Evolutionary conservation across 2,113 vertebrate species (phyloP).

Genomic region (Crotophaga sulcirostris): DNA sequence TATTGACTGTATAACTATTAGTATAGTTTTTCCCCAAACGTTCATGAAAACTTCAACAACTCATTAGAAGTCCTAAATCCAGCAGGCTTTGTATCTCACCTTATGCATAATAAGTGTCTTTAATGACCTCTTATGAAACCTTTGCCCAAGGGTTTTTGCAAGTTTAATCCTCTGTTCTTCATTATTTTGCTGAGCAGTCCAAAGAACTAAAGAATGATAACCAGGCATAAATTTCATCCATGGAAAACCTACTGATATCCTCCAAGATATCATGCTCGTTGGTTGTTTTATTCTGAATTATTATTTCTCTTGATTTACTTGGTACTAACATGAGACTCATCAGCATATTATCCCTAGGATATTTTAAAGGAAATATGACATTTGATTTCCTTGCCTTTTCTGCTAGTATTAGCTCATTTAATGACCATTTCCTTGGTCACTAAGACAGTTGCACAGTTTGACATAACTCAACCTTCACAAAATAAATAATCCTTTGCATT

Average conservation of each 20-base stretch:
- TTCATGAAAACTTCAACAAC: background rate
- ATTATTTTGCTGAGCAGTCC: background rate
- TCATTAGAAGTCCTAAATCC: background rate
- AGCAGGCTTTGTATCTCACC: background rate
- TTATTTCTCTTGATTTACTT: background rate
- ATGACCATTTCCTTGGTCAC: constrained; percentile 39
- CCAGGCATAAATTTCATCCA: background rate
- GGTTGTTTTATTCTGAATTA: background rate
- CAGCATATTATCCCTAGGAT: background rate
- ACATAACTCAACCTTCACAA: constrained; percentile 7
- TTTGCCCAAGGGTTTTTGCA: background rate
- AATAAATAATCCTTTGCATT: constrained; percentile 27
- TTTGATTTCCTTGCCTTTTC: background rate
- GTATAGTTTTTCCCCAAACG: background rate
- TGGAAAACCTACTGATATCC: background rate
- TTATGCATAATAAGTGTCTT: background rate
- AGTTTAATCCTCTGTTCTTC: background rate
- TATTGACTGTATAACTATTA: background rate
- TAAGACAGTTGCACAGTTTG: constrained; percentile 13
- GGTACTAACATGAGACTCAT: background rate
- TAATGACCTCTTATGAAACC: background rate
- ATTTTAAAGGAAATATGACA: background rate
- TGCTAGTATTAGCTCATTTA: constrained; percentile 33
- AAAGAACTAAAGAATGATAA: background rate
- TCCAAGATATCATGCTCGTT: background rate